phyloP scores from a whole-genome alignment of 2,888 invertebrate species.

The Tiliacea aurago region DNA sequence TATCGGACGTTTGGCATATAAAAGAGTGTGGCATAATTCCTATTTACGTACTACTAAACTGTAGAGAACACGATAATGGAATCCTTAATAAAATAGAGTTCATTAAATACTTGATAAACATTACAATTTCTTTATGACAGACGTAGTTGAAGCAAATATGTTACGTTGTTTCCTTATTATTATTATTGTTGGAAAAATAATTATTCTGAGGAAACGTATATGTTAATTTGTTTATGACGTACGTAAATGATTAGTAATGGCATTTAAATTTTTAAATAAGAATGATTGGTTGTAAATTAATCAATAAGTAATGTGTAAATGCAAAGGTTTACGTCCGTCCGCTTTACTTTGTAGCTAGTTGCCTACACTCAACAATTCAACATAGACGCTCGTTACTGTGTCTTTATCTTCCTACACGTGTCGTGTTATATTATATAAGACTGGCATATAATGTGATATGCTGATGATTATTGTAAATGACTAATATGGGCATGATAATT shows the following conservation, averaged over 20 bases:
- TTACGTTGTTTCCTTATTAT: conserved; percentile 52
- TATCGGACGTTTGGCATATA: conserved; percentile 46
- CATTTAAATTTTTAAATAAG: conserved; percentile 46
- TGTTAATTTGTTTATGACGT: conserved; percentile 48
- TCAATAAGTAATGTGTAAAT: conserved; percentile 35
- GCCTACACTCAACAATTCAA: conserved; percentile 48
- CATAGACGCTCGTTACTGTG: conserved; percentile 63
- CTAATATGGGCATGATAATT: conserved; percentile 49
- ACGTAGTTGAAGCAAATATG: conserved; percentile 38
- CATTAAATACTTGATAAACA: conserved; percentile 21
- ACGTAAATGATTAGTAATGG: conserved; percentile 27
- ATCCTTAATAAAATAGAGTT: conserved; percentile 33
- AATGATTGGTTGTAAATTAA: conserved; percentile 39
- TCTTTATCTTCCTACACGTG: conserved; percentile 67
- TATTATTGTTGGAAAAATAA: conserved; percentile 38
- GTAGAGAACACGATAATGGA: conserved; percentile 40
- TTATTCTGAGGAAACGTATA: conserved; percentile 41
- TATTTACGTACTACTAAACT: conserved; percentile 25
- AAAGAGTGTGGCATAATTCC: conserved; percentile 39
- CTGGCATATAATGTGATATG: conserved; percentile 48
- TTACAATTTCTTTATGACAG: conserved; percentile 52
- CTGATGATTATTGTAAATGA: conserved; percentile 57
- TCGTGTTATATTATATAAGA: conserved; percentile 63
- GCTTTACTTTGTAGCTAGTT: conserved; percentile 53
- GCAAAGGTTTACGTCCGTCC: conserved; percentile 52